Conservation (phyloP, 1,140 invertebrate genomes). For the Drosophila quadrilineata region DNA sequence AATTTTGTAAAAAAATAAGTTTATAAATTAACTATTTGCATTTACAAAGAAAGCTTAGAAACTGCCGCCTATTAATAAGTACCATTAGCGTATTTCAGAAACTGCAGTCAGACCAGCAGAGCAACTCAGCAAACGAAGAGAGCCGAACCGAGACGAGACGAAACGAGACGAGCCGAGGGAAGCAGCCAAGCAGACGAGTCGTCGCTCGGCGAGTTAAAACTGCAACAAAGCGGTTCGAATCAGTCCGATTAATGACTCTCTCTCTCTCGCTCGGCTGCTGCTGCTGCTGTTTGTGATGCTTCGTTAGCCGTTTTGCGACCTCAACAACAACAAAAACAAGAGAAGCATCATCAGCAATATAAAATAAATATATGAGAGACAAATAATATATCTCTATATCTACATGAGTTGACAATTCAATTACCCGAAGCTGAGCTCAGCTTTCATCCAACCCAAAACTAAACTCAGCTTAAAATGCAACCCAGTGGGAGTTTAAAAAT, state of each 20-base stretch:
- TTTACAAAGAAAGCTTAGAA: too few species aligned
- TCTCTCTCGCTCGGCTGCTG: conserved; percentile 5
- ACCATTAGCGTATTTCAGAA: too few species aligned
- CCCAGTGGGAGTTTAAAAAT: too few species aligned
- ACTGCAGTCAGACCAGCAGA: conserved; percentile 3
- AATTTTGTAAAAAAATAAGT: too few species aligned
- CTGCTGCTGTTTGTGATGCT: conserved; percentile 23
- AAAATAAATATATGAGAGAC: too few species aligned
- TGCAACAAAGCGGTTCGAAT: conserved; percentile 55
- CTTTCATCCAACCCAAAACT: too few species aligned
- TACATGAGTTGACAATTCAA: too few species aligned
- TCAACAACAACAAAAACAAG: neutral
- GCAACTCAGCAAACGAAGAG: neutral
- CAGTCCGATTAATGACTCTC: conserved; percentile 36
- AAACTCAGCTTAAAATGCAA: too few species aligned
- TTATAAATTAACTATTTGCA: too few species aligned
- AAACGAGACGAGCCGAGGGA: neutral
- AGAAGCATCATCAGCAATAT: neutral
- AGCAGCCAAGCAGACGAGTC: conserved; percentile 36
- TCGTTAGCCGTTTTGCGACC: conserved; percentile 21
- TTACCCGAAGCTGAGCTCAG: too few species aligned
- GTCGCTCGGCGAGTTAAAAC: conserved; percentile 56
- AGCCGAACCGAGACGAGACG: neutral
- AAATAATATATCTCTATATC: too few species aligned
- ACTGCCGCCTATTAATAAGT: too few species aligned